Conservation (phyloP, 2,113 vertebrate genomes). For the Salvator merianae region DNA sequence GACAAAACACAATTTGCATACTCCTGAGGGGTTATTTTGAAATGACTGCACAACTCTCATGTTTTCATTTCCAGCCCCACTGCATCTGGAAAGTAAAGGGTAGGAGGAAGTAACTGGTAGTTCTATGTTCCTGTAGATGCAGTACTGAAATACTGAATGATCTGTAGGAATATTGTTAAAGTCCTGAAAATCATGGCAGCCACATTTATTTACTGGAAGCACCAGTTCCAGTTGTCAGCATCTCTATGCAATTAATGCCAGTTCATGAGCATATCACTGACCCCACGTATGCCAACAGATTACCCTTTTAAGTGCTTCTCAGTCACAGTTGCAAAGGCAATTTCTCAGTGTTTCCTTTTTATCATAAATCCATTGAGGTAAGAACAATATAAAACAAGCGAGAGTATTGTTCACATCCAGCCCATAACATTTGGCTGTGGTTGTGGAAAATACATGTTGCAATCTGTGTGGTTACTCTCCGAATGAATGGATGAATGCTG, state of each 20-base stretch:
- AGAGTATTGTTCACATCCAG: conserved; percentile 16
- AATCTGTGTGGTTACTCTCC: conserved; percentile 50
- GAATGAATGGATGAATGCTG: conserved; percentile 48
- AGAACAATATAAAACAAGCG: conserved; percentile 22
- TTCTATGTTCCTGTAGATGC: no score
- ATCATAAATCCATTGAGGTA: conserved; percentile 35
- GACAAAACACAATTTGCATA: no score
- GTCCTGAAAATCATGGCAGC: neutral
- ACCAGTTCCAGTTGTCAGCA: neutral
- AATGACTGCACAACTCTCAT: no score
- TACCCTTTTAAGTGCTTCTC: neutral
- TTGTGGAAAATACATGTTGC: conserved; percentile 38
- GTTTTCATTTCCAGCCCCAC: no score
- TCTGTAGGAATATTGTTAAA: no score
- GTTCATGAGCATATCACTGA: neutral
- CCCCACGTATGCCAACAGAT: neutral
- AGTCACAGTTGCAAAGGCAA: neutral
- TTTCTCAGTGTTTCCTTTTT: neutral
- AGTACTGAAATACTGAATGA: no score
- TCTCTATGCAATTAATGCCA: neutral
- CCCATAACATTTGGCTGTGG: conserved; percentile 24
- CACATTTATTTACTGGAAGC: neutral
- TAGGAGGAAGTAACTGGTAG: no score
- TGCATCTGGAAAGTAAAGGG: no score
- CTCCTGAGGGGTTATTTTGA: no score